phyloP scores from a whole-genome alignment of 2,888 invertebrate genomes.

The Baccha elongata region DNA sequence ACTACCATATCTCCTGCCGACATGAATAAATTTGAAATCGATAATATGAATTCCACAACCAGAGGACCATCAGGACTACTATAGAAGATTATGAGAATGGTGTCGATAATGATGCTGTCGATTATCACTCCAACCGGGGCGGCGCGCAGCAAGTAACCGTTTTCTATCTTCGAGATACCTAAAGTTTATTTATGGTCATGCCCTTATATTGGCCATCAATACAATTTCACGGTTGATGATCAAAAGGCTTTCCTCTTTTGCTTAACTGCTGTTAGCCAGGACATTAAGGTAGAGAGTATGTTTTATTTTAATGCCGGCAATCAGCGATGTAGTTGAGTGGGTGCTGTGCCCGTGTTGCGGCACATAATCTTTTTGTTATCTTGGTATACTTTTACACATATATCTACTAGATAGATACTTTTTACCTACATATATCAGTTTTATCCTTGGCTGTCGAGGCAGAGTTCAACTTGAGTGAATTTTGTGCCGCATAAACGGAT shows the following conservation, averaged over 20 bases:
- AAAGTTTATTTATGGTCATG: slow-evolving; percentile 70
- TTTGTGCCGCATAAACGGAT: slow-evolving; percentile 34
- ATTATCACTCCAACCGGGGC: neutral
- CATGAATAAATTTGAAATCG: slow-evolving; percentile 70
- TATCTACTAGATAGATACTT: neutral
- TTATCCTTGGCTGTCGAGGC: slow-evolving; percentile 39
- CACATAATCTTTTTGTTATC: slow-evolving; percentile 38
- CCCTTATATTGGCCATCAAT: slow-evolving; percentile 72
- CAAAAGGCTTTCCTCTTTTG: slow-evolving; percentile 46
- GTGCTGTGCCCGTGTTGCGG: neutral
- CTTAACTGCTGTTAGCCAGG: neutral
- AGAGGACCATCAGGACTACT: slow-evolving; percentile 36
- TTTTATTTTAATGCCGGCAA: slow-evolving; percentile 68
- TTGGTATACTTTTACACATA: neutral
- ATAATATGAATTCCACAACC: slow-evolving; percentile 48
- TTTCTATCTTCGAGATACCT: slow-evolving; percentile 41
- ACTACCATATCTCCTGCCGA: slow-evolving; percentile 31
- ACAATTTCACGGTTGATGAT: slow-evolving; percentile 73
- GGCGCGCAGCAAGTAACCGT: neutral
- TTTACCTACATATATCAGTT: slow-evolving; percentile 12
- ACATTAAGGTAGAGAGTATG: slow-evolving; percentile 34
- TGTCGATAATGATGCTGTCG: slow-evolving; percentile 35
- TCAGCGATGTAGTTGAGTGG: slow-evolving; percentile 20
- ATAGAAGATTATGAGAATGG: slow-evolving; percentile 50
- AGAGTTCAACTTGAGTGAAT: slow-evolving; percentile 53